These are phyloP conservation scores for Trissonchulus latispiculum DNA, from an alignment of 2,888 invertebrate species.

Conservation along the genomic window DNA sequence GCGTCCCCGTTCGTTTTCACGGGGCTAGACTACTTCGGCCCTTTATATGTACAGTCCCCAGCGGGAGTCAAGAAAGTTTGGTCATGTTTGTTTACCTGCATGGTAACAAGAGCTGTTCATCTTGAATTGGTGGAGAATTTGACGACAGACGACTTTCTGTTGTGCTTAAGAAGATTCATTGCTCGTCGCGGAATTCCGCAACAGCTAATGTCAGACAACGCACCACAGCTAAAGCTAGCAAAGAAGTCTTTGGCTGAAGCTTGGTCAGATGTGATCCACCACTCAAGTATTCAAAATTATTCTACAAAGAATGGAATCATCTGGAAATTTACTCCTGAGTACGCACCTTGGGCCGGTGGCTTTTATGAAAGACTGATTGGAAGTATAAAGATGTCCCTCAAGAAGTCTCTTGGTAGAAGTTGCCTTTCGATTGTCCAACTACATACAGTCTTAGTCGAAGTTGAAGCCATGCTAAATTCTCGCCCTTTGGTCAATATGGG, in stretches of 20 bases:
- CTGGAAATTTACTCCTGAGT: slow-evolving; percentile 44
- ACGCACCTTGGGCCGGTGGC: slow-evolving; percentile 48
- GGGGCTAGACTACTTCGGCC: slow-evolving; percentile 19
- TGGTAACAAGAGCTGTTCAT: slow-evolving; percentile 17
- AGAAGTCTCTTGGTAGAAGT: background rate
- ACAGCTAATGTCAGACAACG: slow-evolving; percentile 44
- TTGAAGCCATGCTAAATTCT: background rate
- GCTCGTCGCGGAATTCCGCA: slow-evolving; percentile 37
- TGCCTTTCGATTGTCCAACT: background rate
- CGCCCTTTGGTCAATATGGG: background rate
- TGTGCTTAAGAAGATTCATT: slow-evolving; percentile 40
- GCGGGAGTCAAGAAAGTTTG: slow-evolving; percentile 26
- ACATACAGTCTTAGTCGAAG: background rate
- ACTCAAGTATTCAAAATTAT: slow-evolving; percentile 1
- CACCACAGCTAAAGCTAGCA: slow-evolving; percentile 43
- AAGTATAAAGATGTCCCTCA: slow-evolving; percentile 36
- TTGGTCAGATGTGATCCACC: slow-evolving; percentile 11
- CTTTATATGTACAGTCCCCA: background rate
- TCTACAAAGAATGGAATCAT: slow-evolving; percentile 25
- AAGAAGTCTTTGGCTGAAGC: slow-evolving; percentile 35
- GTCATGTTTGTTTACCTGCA: slow-evolving; percentile 22
- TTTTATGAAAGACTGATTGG: slow-evolving; percentile 46
- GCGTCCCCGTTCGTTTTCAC: slow-evolving; percentile 10
- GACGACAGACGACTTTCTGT: slow-evolving; percentile 37
- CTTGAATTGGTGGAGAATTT: slow-evolving; percentile 28